Percentiles rank a stretch among this genome's conserved stretches.
These are phyloP conservation scores for Plebejus argus DNA, from an alignment of 2,888 invertebrate genomes.

Conservation along the genomic window DNA sequence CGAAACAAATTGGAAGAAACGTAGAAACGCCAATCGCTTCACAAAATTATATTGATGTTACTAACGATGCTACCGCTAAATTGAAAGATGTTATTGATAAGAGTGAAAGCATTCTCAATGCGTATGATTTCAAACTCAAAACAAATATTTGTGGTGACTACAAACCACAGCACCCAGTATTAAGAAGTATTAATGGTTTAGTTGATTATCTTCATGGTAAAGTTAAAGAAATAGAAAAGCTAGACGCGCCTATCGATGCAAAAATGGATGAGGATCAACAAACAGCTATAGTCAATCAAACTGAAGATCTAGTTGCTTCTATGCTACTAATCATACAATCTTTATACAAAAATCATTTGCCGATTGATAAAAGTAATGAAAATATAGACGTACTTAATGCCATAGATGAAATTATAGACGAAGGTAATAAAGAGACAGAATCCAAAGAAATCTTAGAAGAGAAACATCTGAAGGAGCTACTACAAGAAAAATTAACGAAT, in stretches of 20 bases:
- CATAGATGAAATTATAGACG: constrained; percentile 64
- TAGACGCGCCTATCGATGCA: constrained; percentile 51
- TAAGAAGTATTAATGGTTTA: constrained; percentile 57
- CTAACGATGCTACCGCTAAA: constrained; percentile 55
- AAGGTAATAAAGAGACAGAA: constrained; percentile 58
- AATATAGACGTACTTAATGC: constrained; percentile 60
- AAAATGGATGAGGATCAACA: constrained; percentile 51
- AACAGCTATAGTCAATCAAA: constrained; percentile 50
- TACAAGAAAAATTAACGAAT: constrained; percentile 82
- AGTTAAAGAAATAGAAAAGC: constrained; percentile 49
- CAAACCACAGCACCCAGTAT: constrained; percentile 58
- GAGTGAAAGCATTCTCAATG: constrained; percentile 54
- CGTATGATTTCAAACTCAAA: constrained; percentile 60
- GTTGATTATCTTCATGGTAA: constrained; percentile 55
- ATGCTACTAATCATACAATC: constrained; percentile 62
- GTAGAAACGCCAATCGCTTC: constrained; percentile 51
- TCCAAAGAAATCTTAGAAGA: constrained; percentile 79
- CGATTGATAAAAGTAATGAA: constrained; percentile 49
- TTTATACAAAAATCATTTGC: constrained; percentile 69
- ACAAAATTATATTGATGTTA: constrained; percentile 62
- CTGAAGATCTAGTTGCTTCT: constrained; percentile 66
- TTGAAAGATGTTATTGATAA: constrained; percentile 54
- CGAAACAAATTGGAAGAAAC: constrained; percentile 55
- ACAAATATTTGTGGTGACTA: constrained; percentile 45
- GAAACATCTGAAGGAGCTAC: constrained; percentile 84